phyloP scores from a whole-genome alignment of 1,140 invertebrate genomes.

The Zaprionus tsacasi region DNA sequence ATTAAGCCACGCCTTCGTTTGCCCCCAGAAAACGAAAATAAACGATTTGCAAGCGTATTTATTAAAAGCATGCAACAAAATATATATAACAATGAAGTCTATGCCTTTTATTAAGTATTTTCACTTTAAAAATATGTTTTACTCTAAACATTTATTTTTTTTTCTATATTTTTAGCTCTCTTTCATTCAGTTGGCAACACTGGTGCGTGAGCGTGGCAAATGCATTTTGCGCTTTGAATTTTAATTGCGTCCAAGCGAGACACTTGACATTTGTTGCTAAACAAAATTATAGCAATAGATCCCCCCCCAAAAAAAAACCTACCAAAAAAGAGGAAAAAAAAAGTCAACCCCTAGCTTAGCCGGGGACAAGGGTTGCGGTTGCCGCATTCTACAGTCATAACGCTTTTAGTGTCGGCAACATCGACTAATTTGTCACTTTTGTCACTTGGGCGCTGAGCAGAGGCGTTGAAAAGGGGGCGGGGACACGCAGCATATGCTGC shows the following conservation, averaged over 20 bases:
- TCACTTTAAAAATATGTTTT: no score
- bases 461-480: background rate
- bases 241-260: constrained; percentile 53
- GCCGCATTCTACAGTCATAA: constrained; percentile 48
- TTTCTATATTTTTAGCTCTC: background rate
- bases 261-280: constrained; percentile 33
- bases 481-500: constrained; percentile 18
- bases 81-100: no score
- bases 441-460: constrained; percentile 50
- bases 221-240: constrained; percentile 73
- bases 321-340: background rate
- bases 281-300: constrained; percentile 33
- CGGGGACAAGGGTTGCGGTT: constrained; percentile 39
- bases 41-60: no score
- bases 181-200: background rate
- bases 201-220: constrained; percentile 54
- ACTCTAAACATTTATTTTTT: background rate
- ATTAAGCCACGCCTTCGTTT: no score
- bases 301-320: background rate
- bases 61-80: no score
- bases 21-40: no score
- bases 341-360: constrained; percentile 3
- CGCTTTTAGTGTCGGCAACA: constrained; percentile 67
- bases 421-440: constrained; percentile 76
- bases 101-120: no score